A percentile compares a stretch with the other conserved stretches of the same genome.
Conservation (phyloP, 2,797 vertebrate species). For the Microctenopoma stevenorrisi region DNA sequence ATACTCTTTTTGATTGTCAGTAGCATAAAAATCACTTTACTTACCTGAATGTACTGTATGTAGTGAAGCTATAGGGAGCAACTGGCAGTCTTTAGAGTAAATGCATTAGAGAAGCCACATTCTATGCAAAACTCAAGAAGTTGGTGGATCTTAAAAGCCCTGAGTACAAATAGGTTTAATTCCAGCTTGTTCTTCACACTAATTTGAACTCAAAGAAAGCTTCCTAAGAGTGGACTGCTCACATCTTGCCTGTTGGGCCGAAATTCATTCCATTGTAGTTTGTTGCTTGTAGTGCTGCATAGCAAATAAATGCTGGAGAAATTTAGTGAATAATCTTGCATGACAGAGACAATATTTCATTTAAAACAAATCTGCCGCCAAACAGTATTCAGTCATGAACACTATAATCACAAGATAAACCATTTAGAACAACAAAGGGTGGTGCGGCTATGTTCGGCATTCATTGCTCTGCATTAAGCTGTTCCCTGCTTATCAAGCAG, state of each 20-base stretch:
- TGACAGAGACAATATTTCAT: slow-evolving; percentile 33
- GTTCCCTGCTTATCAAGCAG: slow-evolving; percentile 54
- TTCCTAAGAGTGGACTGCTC: slow-evolving; percentile 19
- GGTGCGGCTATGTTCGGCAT: slow-evolving; percentile 40
- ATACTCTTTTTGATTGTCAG: slow-evolving; percentile 9
- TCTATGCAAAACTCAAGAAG: slow-evolving; percentile 18
- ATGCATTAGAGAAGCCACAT: slow-evolving; percentile 28
- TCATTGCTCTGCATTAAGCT: slow-evolving; percentile 47
- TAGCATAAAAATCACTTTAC: slow-evolving; percentile 12
- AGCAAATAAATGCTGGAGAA: slow-evolving; percentile 23
- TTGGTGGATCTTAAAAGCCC: slow-evolving; percentile 1
- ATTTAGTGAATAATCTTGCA: slow-evolving; percentile 44
- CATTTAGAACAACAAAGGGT: slow-evolving; percentile 42
- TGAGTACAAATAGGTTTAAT: slow-evolving; percentile 11
- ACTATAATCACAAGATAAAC: slow-evolving; percentile 47
- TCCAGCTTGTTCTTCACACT: slow-evolving; percentile 20
- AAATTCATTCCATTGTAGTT: slow-evolving; percentile 27
- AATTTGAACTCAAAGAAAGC: slow-evolving; percentile 25
- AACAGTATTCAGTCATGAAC: slow-evolving; percentile 40
- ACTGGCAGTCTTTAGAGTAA: slow-evolving; percentile 26
- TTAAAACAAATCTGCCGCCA: slow-evolving; percentile 48
- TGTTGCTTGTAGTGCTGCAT: slow-evolving; percentile 17
- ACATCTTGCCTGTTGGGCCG: slow-evolving; percentile 7
- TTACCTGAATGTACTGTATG: slow-evolving; percentile 4
- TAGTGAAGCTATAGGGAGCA: slow-evolving; percentile 18